Conservation (phyloP, 2,888 invertebrate genomes). For the Drosophila macrospina region DNA sequence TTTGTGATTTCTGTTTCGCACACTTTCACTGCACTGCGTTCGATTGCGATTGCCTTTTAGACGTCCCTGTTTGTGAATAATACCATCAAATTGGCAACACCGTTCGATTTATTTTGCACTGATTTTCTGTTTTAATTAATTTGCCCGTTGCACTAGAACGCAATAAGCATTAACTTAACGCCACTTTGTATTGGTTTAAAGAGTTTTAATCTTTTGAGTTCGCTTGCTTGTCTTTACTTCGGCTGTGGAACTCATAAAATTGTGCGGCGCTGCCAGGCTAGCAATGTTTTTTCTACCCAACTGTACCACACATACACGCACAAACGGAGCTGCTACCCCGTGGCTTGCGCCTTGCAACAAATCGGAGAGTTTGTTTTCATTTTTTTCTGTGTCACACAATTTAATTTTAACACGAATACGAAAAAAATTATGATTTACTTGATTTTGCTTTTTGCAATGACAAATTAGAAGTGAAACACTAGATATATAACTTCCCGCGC, state of each 20-base stretch:
- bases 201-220: conserved; percentile 3
- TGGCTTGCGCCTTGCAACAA: conserved; percentile 55
- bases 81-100: conserved; percentile 61
- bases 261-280: conserved; percentile 62
- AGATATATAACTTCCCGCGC: conserved; percentile 68
- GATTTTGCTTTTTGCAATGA: conserved; percentile 34
- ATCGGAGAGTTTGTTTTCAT: conserved; percentile 24
- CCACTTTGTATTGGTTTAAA: conserved; percentile 34
- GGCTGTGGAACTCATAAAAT: conserved; percentile 35
- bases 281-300: conserved; percentile 76
- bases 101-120: conserved; percentile 41
- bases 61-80: conserved; percentile 55
- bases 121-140: conserved; percentile 24
- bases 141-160: background rate
- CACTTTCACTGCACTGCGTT: conserved; percentile 71
- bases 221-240: conserved; percentile 21
- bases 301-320: conserved; percentile 73
- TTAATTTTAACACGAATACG: conserved; percentile 4
- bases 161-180: conserved; percentile 23
- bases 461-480: conserved; percentile 42
- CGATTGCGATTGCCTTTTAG: conserved; percentile 60
- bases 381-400: conserved; percentile 12
- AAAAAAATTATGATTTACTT: conserved; percentile 39
- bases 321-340: conserved; percentile 64
- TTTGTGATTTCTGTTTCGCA: conserved; percentile 47